Conservation (phyloP, 2,888 invertebrate species). For the Macaria notata region DNA sequence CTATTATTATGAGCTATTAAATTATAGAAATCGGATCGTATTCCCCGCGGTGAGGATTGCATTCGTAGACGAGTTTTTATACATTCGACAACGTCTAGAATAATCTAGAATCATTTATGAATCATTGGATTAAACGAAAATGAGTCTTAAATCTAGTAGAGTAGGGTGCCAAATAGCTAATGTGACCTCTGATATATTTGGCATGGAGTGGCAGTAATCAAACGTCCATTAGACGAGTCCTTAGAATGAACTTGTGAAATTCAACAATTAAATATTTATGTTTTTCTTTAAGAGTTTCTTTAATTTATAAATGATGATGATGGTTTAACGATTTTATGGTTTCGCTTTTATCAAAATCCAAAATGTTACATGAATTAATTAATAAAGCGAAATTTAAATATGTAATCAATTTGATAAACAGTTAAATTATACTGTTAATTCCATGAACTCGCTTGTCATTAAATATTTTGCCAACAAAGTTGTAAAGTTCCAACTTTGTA, state of each 20-base stretch:
- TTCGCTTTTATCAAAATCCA: too few relatives aligned
- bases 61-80: constrained; percentile 24
- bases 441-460: neutral
- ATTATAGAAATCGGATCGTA: constrained; percentile 12
- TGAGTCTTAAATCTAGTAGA: constrained; percentile 16
- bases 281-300: too few relatives aligned
- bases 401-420: too few relatives aligned
- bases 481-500: constrained; percentile 1
- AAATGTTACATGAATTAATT: too few relatives aligned
- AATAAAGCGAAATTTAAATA: too few relatives aligned
- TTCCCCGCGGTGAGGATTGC: constrained; percentile 18
- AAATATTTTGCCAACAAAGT: neutral
- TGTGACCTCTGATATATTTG: neutral
- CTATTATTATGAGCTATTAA: constrained; percentile 12
- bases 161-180: constrained; percentile 13
- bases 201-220: too few relatives aligned
- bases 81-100: constrained; percentile 14
- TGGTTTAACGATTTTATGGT: too few relatives aligned
- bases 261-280: too few relatives aligned
- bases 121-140: constrained; percentile 8
- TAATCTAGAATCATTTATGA: constrained; percentile 12
- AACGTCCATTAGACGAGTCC: too few relatives aligned
- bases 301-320: too few relatives aligned
- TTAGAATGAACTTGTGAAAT: too few relatives aligned
- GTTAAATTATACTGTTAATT: neutral